phyloP scores from a whole-genome alignment of 2,888 invertebrate species.

The Eupithecia vulgata region DNA sequence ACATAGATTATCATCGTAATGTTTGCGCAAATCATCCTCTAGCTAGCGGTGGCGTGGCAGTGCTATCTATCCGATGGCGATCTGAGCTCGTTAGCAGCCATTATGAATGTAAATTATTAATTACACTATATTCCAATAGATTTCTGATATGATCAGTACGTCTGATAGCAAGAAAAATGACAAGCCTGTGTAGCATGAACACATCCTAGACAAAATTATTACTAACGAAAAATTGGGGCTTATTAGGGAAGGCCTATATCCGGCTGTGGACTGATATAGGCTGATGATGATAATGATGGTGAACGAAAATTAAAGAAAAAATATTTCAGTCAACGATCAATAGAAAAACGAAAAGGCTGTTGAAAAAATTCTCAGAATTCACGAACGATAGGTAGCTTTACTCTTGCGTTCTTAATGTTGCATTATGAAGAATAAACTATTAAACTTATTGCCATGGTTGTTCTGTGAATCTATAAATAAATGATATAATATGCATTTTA shows the following conservation, averaged over 20 bases:
- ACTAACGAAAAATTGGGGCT: neutral
- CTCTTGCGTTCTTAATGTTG: neutral
- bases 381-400: neutral
- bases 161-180: constrained; percentile 10
- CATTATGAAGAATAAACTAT: too few species aligned
- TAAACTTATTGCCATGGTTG: neutral
- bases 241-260: too few species aligned
- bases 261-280: too few species aligned
- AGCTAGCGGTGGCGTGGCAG: constrained; percentile 38
- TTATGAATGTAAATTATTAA: constrained; percentile 80
- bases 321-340: neutral
- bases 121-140: constrained; percentile 52
- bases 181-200: neutral
- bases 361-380: neutral
- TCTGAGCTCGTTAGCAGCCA: constrained; percentile 74
- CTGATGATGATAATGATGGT: too few species aligned
- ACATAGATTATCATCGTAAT: neutral
- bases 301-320: neutral
- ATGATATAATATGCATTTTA: too few species aligned
- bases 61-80: constrained; percentile 73
- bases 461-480: neutral
- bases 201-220: neutral
- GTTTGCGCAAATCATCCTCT: constrained; percentile 55
- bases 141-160: constrained; percentile 27
- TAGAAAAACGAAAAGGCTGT: neutral